Base-by-base conservation (phyloP, 2,888 invertebrate species). In the Erannis defoliaria region DNA sequence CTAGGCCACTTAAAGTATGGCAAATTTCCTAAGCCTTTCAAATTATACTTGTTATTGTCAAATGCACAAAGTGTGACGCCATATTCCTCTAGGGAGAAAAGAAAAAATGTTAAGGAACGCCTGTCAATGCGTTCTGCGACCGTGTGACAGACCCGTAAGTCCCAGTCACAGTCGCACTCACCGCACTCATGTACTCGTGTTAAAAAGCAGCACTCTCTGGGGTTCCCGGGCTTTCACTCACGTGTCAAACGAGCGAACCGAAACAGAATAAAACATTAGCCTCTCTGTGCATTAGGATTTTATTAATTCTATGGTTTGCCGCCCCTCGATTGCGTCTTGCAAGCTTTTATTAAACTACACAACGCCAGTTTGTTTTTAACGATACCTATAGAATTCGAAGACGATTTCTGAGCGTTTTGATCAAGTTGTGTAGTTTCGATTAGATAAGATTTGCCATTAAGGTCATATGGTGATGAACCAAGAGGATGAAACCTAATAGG, bases 221-320 rank as follows among this genome's bases (percentile, higher is more conserved):
- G 49, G 66, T 61, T 62, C 55, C 55, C 62, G 42, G 23, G 56
- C 57, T 61, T 61, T 67, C 66, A 56, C 63, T 57, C 63, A 50
- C 49, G 21, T 61, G 63, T 63, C 63, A 62, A 64, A 67, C 66
- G 61, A 42, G 37, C 45, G 26, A 55, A 6, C 58, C 61, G 54
- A 66, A 64, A 61, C 37, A 48, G 66, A 67, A 67, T 67, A 67
- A 67, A 62, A 55, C 63, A 66, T 63, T 57, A 66, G 42, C 55
- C 55, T 50, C 49, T 55, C 50, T 50, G 50, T 57, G 58, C 55
- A 60, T 62, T 55, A 63, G 43, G 51, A 8, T 55, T 50, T 49
- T 50, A 61, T 61, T 61, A 61, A 61, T 61, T 55, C 55, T 55
- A 33, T 26, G 54, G 60, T 55, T 49, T 55, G 43, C 37, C 50